Evolutionary conservation across 2,888 invertebrate genomes (phyloP), one percentile per base, ranked within the genome.

Genomic region (Parnassius mnemosyne): DNA sequence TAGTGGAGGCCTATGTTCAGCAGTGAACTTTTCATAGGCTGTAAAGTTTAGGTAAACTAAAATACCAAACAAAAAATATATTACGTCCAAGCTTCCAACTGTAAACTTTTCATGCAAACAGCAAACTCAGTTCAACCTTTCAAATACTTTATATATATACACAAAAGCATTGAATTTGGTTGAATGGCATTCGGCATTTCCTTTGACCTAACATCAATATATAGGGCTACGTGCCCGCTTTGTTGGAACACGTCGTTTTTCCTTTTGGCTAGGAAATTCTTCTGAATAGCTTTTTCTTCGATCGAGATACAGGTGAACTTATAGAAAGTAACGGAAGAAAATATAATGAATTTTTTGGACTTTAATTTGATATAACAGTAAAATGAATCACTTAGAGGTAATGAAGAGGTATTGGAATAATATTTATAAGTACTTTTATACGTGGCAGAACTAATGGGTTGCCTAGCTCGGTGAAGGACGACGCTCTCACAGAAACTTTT

Each of bases 191-290:
- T 55, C 55, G 44, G 34, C 44, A 13, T 52, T 44, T 52, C 54
- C 56, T 61, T 61, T 61, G 51, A 61, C 56, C 55, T 52, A 42
- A 53, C 59, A 53, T 51, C 61, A 51, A 56, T 60, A 43, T 49
- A 60, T 10, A 54, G 49, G 50, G 13, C 49, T 60, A 50, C 60
- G 54, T 55, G 60, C 42, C 12, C 60, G 42, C 53, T 60, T 60
- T 60, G 53, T 53, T 25, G 7, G 25, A 25, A 13, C 34, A 13
- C 34, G 10, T 11, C 34, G 25, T 47, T 47, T 55, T 25, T 43
- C 34, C 50, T 54, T 50, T 60, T 34, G 60, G 50, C 10, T 7
- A 49, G 10, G 16, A 49, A 49, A 49, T 49, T 46, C 13, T 49
- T 13, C 11, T 13, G 13, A 13, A 13, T 49, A 13, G 16, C 16